These are phyloP conservation scores for Colossoma macropomum DNA, from an alignment of 2,113 vertebrate species.

Conservation along the genomic window DNA sequence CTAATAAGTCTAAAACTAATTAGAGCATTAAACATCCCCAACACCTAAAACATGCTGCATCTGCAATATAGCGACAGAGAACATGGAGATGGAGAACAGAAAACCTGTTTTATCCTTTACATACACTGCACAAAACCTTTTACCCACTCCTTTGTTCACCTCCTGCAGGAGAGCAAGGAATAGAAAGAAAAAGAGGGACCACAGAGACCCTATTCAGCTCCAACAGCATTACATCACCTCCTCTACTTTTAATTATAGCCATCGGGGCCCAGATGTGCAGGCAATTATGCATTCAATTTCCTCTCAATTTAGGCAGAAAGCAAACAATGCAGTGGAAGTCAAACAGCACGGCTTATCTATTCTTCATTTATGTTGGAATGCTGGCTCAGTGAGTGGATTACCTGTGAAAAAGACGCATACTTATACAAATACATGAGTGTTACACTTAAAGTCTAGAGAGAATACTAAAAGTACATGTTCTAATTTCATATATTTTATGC, in stretches of 20 bases:
- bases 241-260: constrained; percentile 47
- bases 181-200: neutral
- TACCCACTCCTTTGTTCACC: neutral
- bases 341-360: constrained; percentile 30
- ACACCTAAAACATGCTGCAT: constrained; percentile 60
- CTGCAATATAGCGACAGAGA: constrained; percentile 48
- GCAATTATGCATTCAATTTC: constrained; percentile 55
- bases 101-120: neutral
- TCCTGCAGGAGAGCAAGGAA: neutral
- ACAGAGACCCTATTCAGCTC: constrained; percentile 22
- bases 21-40: constrained; percentile 66
- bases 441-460: too few species aligned
- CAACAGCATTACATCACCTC: constrained; percentile 16
- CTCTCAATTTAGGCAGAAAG: constrained; percentile 52
- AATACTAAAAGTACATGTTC: too few species aligned
- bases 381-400: constrained; percentile 3
- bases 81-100: constrained; percentile 4
- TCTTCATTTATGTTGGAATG: constrained; percentile 35
- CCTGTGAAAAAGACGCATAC: too few species aligned
- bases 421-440: too few species aligned
- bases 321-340: constrained; percentile 45
- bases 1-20: constrained; percentile 73
- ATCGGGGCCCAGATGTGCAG: constrained; percentile 30
- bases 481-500: too few species aligned
- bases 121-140: neutral